These are phyloP conservation scores for Dryobates pubescens DNA, from an alignment of 2,797 vertebrate genomes.

Conservation along the genomic window DNA sequence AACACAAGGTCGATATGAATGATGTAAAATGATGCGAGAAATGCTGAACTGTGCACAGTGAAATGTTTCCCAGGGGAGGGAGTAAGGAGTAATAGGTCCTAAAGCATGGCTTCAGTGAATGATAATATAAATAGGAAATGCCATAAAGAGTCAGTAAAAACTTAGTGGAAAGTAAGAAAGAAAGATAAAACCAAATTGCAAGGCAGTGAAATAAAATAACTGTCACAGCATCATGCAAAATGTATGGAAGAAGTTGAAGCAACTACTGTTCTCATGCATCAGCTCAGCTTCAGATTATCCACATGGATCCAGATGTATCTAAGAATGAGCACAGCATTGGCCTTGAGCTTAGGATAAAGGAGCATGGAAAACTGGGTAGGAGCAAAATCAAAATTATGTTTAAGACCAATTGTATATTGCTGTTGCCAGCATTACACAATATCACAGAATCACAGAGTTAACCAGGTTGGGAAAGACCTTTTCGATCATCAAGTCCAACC, in stretches of 20 bases:
- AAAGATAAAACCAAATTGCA: slow-evolving; percentile 23
- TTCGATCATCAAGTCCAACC: no score
- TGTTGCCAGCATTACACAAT: background rate
- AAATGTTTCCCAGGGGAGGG: slow-evolving; percentile 6
- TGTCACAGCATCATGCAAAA: background rate
- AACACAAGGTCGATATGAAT: slow-evolving; percentile 34
- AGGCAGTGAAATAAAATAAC: slow-evolving; percentile 24
- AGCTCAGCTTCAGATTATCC: background rate
- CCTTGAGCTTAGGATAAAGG: background rate
- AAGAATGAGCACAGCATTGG: background rate
- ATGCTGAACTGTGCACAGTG: slow-evolving; percentile 9
- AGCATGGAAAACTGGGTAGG: background rate
- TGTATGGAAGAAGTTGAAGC: background rate
- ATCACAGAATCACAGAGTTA: no score
- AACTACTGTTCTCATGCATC: background rate
- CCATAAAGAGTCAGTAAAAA: slow-evolving; percentile 33
- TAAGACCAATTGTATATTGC: background rate
- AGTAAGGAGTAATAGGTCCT: slow-evolving; percentile 4
- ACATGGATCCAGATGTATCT: background rate
- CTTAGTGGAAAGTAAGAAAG: slow-evolving; percentile 6
- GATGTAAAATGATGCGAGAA: slow-evolving; percentile 43
- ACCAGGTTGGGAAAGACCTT: no score
- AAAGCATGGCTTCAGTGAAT: slow-evolving; percentile 9
- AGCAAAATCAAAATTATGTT: background rate
- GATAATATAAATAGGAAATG: slow-evolving; percentile 22